Evolutionary conservation across 1,140 invertebrate genomes (phyloP), one percentile per base, ranked within the genome.

Genomic region (Bilobella aurantiaca): DNA sequence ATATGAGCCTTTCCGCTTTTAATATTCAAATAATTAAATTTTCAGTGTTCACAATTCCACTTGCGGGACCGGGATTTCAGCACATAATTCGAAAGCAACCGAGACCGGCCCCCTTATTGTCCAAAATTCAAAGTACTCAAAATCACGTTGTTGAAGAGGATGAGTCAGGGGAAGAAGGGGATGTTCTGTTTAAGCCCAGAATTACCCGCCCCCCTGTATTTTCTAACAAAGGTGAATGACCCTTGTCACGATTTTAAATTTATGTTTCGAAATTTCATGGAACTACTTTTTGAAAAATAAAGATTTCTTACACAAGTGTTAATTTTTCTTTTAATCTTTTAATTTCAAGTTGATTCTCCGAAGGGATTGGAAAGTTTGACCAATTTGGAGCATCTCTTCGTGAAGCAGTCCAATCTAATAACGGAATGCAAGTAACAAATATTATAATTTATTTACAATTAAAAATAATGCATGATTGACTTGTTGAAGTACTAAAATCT

Each of bases 381-480:
- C 21, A 60, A 65, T 32, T 64, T 65, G 1, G 23, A 65, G 18
- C 69, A 70, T 32, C 63, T 70, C 1, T 70, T 70, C 32, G 66
- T 70, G 16, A 70, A 70, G 53, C 69, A 70, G 63, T 70, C 69
- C 58, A 49, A 62, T 59, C 58, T 65, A 25, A 56, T 62, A 28
- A 67, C 66, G 21, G 69, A 70, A 65, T 63, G 68, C 66, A 58
- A 62, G 66, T 60, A 28, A 34, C 27, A 21, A n/a, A n/a, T n/a
- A n/a, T n/a, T n/a, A n/a, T n/a, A n/a, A 32, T 27, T 31, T 58
- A 63, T 56, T 37, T 57, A 2, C 21, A 64, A 58, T 57, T 27
- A 21, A 62, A 47, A 46, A 62, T 1, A 31, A 12, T 42, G 34
- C n/a, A n/a, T n/a, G n/a, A n/a, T n/a, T n/a, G n/a, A n/a, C n/a